Evolutionary conservation across 2,797 vertebrate species (phyloP), one percentile per base, ranked within the genome.

Genomic region (Myotis findleyi): DNA sequence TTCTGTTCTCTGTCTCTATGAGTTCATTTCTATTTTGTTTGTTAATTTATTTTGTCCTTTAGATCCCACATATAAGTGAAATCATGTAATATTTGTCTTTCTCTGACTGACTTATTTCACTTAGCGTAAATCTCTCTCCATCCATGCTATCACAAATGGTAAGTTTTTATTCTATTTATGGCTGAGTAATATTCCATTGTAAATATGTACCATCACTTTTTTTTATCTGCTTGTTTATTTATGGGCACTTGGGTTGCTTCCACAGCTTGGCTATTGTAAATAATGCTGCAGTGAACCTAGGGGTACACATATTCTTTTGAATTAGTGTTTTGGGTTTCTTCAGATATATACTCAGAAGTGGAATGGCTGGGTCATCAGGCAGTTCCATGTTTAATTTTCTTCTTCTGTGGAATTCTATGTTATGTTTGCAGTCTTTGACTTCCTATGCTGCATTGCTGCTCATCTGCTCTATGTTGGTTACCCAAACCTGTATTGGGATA

Each of bases 321-420:
- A 75, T 30, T n/a, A 10, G 47, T 75, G 16, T 75, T 47, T 75
- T n/a, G 36, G 36, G 36, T 23, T 49, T n/a, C 17, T 75, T 75
- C 9, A 47, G 44, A 16, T 47, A 73, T 30, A 30, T 18, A 47
- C 14, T 18, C 41, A 73, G 27, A 73, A 75, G 27, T 75, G 44
- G 44, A n/a, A 49, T n/a, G 49, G 44, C 44, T 49, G 44, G 16
- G 27, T 75, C 44, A 75, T 47, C 47, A 75, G 27, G 44, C 27
- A 75, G 72, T 30, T 75, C 44, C 17, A 49, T 11, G 49, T 75
- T 75, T 11, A 75, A 68, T 68, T 68, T n/a, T 98, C 98, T 16
- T 98, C 98, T n/a, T 97, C 98, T 53, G 98, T 98, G 0, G 97
- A 98, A 66, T 98, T 98, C 96, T 99, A 98, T 36, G 98, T 98